Base-by-base conservation (phyloP, 2,888 invertebrate species). In the Pollenia labialis region DNA sequence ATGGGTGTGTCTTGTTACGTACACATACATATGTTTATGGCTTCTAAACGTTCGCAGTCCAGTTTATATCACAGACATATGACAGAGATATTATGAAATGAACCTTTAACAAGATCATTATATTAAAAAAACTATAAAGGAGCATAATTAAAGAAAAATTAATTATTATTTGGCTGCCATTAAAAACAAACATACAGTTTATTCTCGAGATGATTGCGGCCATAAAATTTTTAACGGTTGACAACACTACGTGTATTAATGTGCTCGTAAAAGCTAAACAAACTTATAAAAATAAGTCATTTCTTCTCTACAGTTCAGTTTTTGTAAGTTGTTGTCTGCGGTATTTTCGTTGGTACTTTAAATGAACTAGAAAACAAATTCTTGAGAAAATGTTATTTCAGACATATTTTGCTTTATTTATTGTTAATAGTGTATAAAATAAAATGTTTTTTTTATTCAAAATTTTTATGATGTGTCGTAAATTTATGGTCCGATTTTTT, bases 151-250 rank as follows among this genome's bases (percentile, higher is more conserved):
- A 58, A 56, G 14, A 71, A 58, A 56, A 90, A 90, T 90, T 89
- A 90, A 91, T 89, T 90, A 90, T 91, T 90, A 91, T 91, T 91
- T 90, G 89, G 89, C 87, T 88, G 71, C 79, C 88, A 91, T 90
- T 90, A 9, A 71, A 46, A 23, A 40, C 4, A 90, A 91, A 46
- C 87, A 58, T 75, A 66, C 81, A 71, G 86, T 88, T 90, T 46
- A 23, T 6, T 16, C 52, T 40, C 8, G 9, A 32, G 62, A 42
- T 62, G 8, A 4, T 42, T 58, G 23, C 11, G 23, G 10, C 46
- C 23, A 54, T 42, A 12, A 54, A 56, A 72, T 14, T 46, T 68
- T 18, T 52, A 42, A 18, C 16, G 10, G 8, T 58, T 75, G 75
- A 56, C 69, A 77, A 69, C 68, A 81, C 44, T 62, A 85, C 23